Conservation (phyloP, 2,113 vertebrate species). For the Mirounga angustirostris region DNA sequence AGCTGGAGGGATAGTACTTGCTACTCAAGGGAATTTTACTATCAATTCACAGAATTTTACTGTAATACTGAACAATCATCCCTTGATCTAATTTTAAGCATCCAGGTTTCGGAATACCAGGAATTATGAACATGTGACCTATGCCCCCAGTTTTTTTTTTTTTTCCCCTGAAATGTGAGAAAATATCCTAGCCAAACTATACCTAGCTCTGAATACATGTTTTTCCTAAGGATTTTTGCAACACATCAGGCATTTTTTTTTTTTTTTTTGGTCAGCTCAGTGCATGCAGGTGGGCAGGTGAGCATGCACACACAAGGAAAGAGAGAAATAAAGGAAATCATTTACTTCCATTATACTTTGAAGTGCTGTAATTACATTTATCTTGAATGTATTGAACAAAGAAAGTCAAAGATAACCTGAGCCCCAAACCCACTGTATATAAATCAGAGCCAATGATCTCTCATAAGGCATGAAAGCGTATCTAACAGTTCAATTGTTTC, state of each 20-base stretch:
- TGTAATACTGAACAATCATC: neutral
- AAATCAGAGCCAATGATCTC: neutral
- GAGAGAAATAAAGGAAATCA: conserved; percentile 26
- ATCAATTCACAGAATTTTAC: neutral
- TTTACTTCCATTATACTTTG: conserved; percentile 37
- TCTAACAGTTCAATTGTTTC: neutral
- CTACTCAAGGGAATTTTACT: neutral
- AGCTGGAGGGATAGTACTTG: neutral
- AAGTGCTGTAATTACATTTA: conserved; percentile 11
- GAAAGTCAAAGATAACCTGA: conserved; percentile 34
- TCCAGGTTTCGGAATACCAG: neutral
- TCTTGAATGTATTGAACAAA: neutral
- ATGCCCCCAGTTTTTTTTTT: neutral
- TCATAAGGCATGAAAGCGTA: neutral
- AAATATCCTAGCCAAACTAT: neutral
- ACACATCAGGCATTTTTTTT: neutral
- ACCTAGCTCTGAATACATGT: neutral
- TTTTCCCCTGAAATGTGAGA: neutral
- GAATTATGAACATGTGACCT: neutral
- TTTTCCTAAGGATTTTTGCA: neutral
- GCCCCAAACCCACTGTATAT: neutral
- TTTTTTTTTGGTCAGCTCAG: neutral
- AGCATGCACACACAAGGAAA: neutral
- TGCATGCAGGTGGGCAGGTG: neutral
- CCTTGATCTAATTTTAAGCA: neutral